Conservation (phyloP, 1,140 invertebrate species). For the Tetramorium alpestre region DNA sequence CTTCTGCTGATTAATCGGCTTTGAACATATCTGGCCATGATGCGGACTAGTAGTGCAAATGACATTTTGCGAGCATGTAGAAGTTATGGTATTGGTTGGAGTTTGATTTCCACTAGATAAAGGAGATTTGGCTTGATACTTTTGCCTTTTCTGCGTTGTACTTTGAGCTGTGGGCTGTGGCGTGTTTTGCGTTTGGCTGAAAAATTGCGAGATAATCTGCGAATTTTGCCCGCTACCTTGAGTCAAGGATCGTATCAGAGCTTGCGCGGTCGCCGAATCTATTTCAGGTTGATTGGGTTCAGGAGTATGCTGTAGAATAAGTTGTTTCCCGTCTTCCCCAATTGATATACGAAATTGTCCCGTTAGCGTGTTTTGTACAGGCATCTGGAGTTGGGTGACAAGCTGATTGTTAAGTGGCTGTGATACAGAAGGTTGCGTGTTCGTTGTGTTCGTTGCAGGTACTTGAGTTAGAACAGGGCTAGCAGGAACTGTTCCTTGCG, state of each 20-base stretch:
- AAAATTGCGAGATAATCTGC: slow-evolving; percentile 83
- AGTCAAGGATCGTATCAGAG: slow-evolving; percentile 81
- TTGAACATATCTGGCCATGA: slow-evolving; percentile 72
- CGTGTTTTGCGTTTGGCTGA: slow-evolving; percentile 78
- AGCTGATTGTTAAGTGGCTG: slow-evolving; percentile 81
- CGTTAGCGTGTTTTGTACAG: slow-evolving; percentile 83
- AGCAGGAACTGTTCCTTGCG: slow-evolving; percentile 68
- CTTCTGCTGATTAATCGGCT: slow-evolving; percentile 72
- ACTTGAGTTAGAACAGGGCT: slow-evolving; percentile 74
- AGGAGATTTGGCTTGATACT: slow-evolving; percentile 78
- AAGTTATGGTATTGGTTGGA: slow-evolving; percentile 66
- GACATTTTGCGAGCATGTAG: slow-evolving; percentile 72
- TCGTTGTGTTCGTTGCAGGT: slow-evolving; percentile 77
- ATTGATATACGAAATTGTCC: slow-evolving; percentile 85
- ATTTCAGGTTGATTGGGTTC: slow-evolving; percentile 84
- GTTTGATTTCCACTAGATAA: slow-evolving; percentile 55
- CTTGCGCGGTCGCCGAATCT: slow-evolving; percentile 83
- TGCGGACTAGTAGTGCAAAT: slow-evolving; percentile 76
- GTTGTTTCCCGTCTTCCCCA: slow-evolving; percentile 85
- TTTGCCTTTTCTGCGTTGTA: slow-evolving; percentile 70
- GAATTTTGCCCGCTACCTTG: slow-evolving; percentile 82
- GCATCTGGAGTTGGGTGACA: slow-evolving; percentile 83
- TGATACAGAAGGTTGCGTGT: slow-evolving; percentile 71
- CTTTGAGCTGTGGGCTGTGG: slow-evolving; percentile 73
- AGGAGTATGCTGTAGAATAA: slow-evolving; percentile 85